Base-by-base conservation (phyloP, 2,113 vertebrate species). In the Aepyceros melampus region DNA sequence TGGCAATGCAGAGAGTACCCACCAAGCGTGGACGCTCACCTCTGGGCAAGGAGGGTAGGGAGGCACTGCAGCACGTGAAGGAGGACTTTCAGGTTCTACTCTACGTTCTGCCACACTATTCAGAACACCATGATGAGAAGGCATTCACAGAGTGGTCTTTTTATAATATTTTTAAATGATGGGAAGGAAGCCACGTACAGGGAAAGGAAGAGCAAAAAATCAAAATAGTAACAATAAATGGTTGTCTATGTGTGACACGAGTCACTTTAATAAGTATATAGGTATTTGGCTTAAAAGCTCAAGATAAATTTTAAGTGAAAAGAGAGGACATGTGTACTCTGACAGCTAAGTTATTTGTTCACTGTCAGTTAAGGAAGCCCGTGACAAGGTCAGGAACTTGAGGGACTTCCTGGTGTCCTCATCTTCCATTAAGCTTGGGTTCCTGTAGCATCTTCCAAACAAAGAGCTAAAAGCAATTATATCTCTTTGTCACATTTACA, bases 171-270 rank as follows among this genome's bases (percentile, higher is more conserved):
- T 86, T 88, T 64, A 12, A 87, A 94, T 43, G 14, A 15, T n/a
- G 9, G 16, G 9, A 58, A 89, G 78, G 53, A 87, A 62, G 3
- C 36, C 79, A 71, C 36, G 27, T 19, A 53, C 2, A 88, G 21
- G 10, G 13, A 40, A 81, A 74, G 87, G 19, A 86, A 47, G 25
- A 62, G 60, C 23, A 83, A 56, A 84, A 84, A 58, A 84, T 9
- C 7, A 23, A 55, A 91, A 86, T 64, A 67, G 82, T 84, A 89
- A 74, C 76, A 81, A 88, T 62, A 93, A 62, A 83, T 13, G n/a
- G 27, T 27, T 62, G 25, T 23, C 56, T 21, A 51, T 33, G 31
- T 40, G 19, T 58, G 29, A 55, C 11, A n/a, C 6, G 12, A n/a
- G 49, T 45, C 19, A 89, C 21, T 85, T 81, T 83, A 81, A 56